Base-by-base conservation (phyloP, 2,888 invertebrate genomes). In the Drosophila prolongata region DNA sequence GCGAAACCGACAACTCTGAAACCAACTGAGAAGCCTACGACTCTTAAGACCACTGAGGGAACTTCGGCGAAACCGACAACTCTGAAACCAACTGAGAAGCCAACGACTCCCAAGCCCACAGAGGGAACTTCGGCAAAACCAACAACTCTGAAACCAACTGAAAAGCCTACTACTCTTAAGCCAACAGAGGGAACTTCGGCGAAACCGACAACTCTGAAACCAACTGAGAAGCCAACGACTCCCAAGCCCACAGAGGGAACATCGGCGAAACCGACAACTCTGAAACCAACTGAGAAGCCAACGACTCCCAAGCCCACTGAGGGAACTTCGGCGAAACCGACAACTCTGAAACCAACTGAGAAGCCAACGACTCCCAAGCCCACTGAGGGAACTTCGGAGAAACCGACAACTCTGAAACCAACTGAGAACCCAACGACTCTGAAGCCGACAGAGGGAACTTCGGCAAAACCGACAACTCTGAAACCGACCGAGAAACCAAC, bases 151-250 rank as follows among this genome's bases (percentile, higher is more conserved):
- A 52, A 59, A 14, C 53, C 60, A 10, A 60, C 60, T 3, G 19
- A 34, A 1, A 13, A 65, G 10, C 38, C 64, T 13, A 19, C 35
- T 0, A 44, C 49, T 16, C 19, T 2, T 1, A 40, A 66, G 42
- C 35, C 62, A 3, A 38, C 53, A 1, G 40, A 57, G 40, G 16
- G 49, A 42, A 50, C 59, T 2, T 46, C 58, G 6, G 42, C 4
- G 9, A 54, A 50, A 11, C 44, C 57, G 6, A 44, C 64, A 9
- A 65, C 64, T 3, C 6, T 11, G 9, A 52, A 53, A 13, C 40
- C 66, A 6, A 49, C 59, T 3, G 24, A 53, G 13, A 14, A 54
- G 2, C 37, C 54, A 11, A 54, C 44, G 1, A 38, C 38, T 8
- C 9, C 5, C 0, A 14, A 46, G 24, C 37, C 56, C 0, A 52